Percentiles rank a stretch among this genome's conserved stretches.
Evolutionary conservation across 2,113 vertebrate species (phyloP).

Genomic region (Zingel zingel): DNA sequence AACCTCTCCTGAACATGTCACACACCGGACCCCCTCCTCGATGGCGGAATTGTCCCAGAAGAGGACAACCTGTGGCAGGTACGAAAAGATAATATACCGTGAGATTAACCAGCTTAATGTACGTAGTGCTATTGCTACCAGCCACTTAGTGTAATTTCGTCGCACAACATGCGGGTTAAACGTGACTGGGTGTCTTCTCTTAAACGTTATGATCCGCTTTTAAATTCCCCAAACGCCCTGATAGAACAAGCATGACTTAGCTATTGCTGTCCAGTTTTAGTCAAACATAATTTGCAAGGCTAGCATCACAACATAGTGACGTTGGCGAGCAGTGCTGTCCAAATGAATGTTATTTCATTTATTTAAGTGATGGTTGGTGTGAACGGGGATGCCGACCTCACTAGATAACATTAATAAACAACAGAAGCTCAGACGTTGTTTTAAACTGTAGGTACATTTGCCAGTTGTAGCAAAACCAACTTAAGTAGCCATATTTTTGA

Average conservation of each 20-base stretch:
- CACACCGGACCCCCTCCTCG: constrained; percentile 94
- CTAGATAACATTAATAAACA: fast-evolving
- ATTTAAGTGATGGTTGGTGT: neutral
- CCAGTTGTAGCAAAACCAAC: neutral
- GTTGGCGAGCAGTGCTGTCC: neutral
- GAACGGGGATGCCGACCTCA: neutral
- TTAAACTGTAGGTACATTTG: fast-evolving
- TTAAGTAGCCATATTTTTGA: neutral
- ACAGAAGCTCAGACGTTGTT: fast-evolving
- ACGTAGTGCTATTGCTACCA: neutral
- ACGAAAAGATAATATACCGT: constrained; percentile 32
- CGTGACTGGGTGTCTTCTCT: neutral
- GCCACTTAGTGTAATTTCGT: neutral
- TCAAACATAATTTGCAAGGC: neutral
- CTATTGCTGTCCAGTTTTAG: neutral
- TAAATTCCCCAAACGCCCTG: neutral
- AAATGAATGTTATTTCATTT: neutral
- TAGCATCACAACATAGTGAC: constrained; percentile 29
- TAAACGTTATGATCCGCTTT: fast-evolving
- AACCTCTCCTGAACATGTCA: constrained; percentile 81
- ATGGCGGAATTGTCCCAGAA: constrained; percentile 94
- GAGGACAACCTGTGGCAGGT: constrained; percentile 96
- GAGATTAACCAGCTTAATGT: neutral
- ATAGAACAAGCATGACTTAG: neutral
- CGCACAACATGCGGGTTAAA: neutral